These are phyloP conservation scores for Neoitamus cyanurus DNA, from an alignment of 2,888 invertebrate genomes.

Conservation along the genomic window DNA sequence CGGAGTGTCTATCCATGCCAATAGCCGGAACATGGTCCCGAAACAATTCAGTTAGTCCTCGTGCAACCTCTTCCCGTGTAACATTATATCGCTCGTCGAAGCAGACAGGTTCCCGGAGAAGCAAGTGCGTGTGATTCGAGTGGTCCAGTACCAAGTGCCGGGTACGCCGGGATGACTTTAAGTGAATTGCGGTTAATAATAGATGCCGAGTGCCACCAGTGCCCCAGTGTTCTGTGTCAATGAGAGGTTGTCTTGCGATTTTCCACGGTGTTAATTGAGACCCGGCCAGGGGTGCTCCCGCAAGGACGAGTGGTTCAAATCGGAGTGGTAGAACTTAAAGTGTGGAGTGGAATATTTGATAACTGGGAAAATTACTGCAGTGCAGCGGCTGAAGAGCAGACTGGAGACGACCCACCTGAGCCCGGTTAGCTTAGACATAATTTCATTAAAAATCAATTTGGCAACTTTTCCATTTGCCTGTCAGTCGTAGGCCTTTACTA, in stretches of 20 bases:
- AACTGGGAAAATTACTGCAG: conserved; percentile 9
- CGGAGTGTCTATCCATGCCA: conserved; percentile 31
- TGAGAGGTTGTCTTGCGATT: not conserved
- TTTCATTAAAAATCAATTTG: conserved; percentile 37
- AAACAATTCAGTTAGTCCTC: conserved; percentile 43
- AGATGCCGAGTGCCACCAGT: not conserved
- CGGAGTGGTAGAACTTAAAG: conserved; percentile 5
- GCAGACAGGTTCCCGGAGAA: conserved; percentile 11
- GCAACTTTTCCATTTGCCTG: not conserved
- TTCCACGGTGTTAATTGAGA: conserved; percentile 1
- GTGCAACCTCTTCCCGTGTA: conserved; percentile 39
- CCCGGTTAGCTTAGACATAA: conserved; percentile 15
- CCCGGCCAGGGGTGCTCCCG: not conserved
- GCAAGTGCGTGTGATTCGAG: not conserved
- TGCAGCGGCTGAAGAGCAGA: not conserved
- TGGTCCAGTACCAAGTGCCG: not conserved
- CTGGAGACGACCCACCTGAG: not conserved
- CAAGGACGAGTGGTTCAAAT: not conserved
- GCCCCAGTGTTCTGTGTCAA: conserved; percentile 19
- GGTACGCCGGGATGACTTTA: not conserved
- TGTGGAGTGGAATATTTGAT: not conserved
- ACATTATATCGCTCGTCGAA: not conserved
- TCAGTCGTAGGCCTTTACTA: not conserved
- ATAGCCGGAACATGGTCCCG: conserved; percentile 17
- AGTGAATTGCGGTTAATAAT: conserved; percentile 28